phyloP scores from a whole-genome alignment of 92 coral and sea anemone genomes.

The Metridium senile region DNA sequence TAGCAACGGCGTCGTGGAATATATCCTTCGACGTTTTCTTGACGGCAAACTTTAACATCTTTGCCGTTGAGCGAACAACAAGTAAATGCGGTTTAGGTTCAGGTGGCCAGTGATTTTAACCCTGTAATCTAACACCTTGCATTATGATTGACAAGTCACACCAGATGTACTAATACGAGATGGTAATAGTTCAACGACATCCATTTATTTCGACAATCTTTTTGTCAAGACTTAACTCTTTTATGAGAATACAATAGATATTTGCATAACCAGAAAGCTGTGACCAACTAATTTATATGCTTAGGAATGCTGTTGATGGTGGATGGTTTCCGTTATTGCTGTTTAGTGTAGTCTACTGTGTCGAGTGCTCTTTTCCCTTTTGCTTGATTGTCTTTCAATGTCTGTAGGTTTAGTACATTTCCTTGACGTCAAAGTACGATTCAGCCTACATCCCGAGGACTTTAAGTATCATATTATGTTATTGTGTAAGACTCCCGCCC shows the following conservation, averaged over 20 bases:
- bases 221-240: slow-evolving; percentile 26
- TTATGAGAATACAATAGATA: slow-evolving; percentile 40
- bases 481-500: slow-evolving; percentile 14
- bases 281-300: slow-evolving; percentile 32
- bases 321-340: background rate
- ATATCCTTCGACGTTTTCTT: slow-evolving; percentile 84
- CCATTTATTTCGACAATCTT: slow-evolving; percentile 37
- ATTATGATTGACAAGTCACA: slow-evolving; percentile 21
- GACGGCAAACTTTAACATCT: slow-evolving; percentile 93
- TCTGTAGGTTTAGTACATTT: background rate
- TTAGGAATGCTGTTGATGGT: slow-evolving; percentile 21
- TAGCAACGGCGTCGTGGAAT: slow-evolving; percentile 89
- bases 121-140: slow-evolving; percentile 18
- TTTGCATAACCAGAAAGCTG: slow-evolving; percentile 51
- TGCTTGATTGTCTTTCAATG: background rate
- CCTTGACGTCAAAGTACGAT: background rate
- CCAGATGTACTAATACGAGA: slow-evolving; percentile 17
- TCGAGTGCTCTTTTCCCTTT: too few species aligned
- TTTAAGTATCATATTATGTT: background rate
- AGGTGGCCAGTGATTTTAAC: background rate
- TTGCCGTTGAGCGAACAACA: background rate
- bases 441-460: background rate
- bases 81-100: background rate
- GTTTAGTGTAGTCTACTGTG: too few species aligned
- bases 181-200: slow-evolving; percentile 41